A percentile compares a stretch with the other conserved stretches of the same genome.
Evolutionary conservation across 2,113 vertebrate species (phyloP).

Genomic region (Rhynchopsitta pachyrhyncha): DNA sequence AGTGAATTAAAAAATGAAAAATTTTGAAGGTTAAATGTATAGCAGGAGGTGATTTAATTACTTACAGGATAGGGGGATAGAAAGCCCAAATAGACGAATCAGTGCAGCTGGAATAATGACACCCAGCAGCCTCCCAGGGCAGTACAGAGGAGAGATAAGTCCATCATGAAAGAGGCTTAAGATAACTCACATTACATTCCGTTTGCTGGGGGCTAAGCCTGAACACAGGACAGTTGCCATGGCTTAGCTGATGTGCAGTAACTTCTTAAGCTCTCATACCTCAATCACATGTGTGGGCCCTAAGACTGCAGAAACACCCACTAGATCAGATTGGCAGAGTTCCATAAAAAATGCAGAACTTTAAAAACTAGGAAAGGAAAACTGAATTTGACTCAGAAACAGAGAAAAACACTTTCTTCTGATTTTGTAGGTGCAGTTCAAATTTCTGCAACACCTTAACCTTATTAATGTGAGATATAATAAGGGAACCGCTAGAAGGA

Average conservation of each 20-base stretch:
- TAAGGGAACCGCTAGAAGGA: neutral
- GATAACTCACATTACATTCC: neutral
- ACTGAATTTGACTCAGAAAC: neutral
- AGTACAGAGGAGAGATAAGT: neutral
- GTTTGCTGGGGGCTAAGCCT: conserved; percentile 11
- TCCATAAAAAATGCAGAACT: neutral
- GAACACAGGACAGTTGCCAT: neutral
- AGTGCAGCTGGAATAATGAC: neutral
- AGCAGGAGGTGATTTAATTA: neutral
- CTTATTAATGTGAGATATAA: neutral
- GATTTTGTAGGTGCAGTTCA: neutral
- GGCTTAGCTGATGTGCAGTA: neutral
- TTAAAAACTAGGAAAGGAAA: neutral
- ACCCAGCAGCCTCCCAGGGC: neutral
- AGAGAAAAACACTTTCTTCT: neutral
- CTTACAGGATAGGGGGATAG: neutral
- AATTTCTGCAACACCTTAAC: neutral
- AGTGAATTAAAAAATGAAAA: neutral
- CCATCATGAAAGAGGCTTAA: conserved; percentile 19
- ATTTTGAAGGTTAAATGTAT: neutral
- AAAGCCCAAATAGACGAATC: neutral
- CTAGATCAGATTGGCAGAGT: neutral
- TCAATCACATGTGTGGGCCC: neutral
- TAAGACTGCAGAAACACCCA: neutral
- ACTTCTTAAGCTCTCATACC: neutral